phyloP scores from a whole-genome alignment of 2,797 vertebrate species.

The Geotrypetes seraphini region DNA sequence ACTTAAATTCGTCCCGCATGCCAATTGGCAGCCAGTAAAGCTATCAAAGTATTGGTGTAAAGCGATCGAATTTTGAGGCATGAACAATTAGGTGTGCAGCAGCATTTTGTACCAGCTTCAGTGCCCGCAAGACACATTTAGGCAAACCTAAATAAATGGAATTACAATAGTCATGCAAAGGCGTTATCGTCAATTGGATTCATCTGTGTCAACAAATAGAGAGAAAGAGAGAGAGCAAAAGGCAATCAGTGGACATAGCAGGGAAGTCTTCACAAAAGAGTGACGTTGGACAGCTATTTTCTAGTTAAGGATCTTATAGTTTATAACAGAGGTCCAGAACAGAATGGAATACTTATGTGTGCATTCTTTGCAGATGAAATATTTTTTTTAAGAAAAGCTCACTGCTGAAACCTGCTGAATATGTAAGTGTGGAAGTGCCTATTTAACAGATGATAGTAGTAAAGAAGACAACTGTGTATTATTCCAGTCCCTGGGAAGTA shows the following conservation, averaged over 20 bases:
- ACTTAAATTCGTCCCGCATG: no score
- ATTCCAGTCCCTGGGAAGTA: no score
- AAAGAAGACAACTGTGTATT: slow-evolving; percentile 15
- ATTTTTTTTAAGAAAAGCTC: slow-evolving; percentile 9
- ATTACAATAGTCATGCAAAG: no score
- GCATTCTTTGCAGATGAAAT: slow-evolving; percentile 23
- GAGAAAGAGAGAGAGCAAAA: no score
- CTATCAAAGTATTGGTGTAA: no score
- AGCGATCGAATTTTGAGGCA: no score
- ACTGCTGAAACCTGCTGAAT: slow-evolving; percentile 23
- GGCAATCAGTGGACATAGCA: not conserved
- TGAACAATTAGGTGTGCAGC: no score
- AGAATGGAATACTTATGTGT: slow-evolving; percentile 27
- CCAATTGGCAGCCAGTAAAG: no score
- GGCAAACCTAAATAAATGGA: no score
- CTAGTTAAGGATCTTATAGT: slow-evolving; percentile 30
- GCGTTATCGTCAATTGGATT: slow-evolving; percentile 12
- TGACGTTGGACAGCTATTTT: slow-evolving; percentile 30
- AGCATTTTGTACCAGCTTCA: no score
- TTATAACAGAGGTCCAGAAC: slow-evolving; percentile 28
- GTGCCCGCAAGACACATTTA: no score
- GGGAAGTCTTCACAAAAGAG: not conserved
- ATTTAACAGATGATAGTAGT: slow-evolving; percentile 2
- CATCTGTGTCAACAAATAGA: slow-evolving; percentile 13
- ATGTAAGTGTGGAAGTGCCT: slow-evolving; percentile 10